Base-by-base conservation (phyloP, 2,888 invertebrate species). In the Macrosoma leucophasiata region DNA sequence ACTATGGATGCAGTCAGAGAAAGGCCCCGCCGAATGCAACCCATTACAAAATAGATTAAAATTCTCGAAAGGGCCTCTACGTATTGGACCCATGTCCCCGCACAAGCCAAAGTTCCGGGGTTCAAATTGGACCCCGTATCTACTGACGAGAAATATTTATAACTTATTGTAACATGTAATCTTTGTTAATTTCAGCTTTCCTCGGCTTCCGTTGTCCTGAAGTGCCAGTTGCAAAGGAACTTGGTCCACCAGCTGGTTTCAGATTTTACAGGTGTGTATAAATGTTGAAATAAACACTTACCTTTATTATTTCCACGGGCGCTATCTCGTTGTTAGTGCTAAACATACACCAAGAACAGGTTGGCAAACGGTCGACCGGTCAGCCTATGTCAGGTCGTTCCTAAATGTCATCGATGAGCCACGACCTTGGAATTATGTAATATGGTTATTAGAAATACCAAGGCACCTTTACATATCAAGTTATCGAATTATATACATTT, bases 191-290 rank as follows among this genome's bases (percentile, higher is more conserved):
- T 82, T 31, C 75, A 91, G 91, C 89, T 23, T 92, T 86, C 78
- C 85, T 95, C 30, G 92, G 93, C 6, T 95, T 94, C 84, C 86
- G 86, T 8, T 95, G 95, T 58, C 95, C 95, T 0, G 85, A 84
- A n/a, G 77, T 85, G 5, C 84, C 84, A 1, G 50, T 47, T 13
- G 63, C 73, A 17, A 71, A 51, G 43, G 85, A 79, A 45, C 75
- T 74, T 33, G 85, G 71, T 9, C 66, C 68, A 14, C 81, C 70
- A n/a, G 75, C 70, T 17, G 84, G 81, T 9, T 84, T 46, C 64
- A 73, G 78, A 63, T 82, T 60, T 48, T 85, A 78, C 66, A 76
- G 76, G 84, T 84, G 58, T 46, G 38, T 14, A 39, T 25, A 17
- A 9, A n/a, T 15, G 37, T 22, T 41, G 25, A 14, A n/a, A 8